These are phyloP conservation scores for Ailurus styani DNA, from an alignment of 2,113 vertebrate genomes.

Conservation along the genomic window DNA sequence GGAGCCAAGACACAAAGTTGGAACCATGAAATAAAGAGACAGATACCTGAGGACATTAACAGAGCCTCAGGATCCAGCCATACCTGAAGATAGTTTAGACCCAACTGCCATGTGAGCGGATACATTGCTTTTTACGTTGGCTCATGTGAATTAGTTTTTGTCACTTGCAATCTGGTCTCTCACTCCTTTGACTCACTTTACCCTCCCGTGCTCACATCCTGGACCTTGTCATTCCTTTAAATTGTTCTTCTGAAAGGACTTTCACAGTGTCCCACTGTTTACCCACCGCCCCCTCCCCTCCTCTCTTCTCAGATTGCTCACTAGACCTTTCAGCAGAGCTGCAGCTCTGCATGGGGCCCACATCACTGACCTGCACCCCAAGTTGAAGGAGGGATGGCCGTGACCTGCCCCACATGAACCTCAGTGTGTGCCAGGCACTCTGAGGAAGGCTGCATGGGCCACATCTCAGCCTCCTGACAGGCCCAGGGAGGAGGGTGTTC, in stretches of 20 bases:
- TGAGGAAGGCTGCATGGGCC: not conserved
- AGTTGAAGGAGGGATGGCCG: not conserved
- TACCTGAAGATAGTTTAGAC: not conserved
- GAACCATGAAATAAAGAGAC: not conserved
- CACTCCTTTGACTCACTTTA: not conserved
- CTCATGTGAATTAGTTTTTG: not conserved
- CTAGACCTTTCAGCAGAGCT: not conserved
- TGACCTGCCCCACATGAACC: not conserved
- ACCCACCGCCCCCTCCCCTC: not conserved
- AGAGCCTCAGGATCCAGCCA: not conserved
- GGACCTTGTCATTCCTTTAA: not conserved
- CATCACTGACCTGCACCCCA: not conserved
- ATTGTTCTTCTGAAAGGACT: not conserved
- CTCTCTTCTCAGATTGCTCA: not conserved
- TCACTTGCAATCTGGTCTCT: not conserved
- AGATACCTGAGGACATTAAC: not conserved
- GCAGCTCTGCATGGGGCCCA: not conserved
- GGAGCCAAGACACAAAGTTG: not conserved
- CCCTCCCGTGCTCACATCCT: not conserved
- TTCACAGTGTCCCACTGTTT: not conserved
- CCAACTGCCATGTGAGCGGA: not conserved
- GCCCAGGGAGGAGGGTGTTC: not conserved
- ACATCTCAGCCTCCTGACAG: not conserved
- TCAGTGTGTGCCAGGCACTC: not conserved
- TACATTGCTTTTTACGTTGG: not conserved